Evolutionary conservation across 2,797 vertebrate genomes (phyloP).

Genomic region (Anguilla pacifica): DNA sequence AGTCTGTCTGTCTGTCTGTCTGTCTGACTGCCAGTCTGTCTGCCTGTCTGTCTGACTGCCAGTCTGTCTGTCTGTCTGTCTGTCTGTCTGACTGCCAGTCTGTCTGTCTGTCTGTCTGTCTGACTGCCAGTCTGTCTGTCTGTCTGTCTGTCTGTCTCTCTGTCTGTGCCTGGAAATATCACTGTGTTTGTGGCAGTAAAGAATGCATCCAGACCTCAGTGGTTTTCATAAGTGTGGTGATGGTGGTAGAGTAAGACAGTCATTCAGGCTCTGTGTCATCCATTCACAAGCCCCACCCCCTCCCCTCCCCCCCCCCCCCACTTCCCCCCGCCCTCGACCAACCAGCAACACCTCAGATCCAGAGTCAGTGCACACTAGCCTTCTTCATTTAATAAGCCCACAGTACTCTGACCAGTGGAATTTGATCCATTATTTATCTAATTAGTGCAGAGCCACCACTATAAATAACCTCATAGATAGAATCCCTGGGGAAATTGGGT

Average conservation of each 20-base stretch:
- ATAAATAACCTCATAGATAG: slow-evolving; percentile 42
- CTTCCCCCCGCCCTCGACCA: not conserved
- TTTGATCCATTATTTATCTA: slow-evolving; percentile 47
- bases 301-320: not conserved
- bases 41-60: too few species aligned
- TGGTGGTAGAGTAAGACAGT: too few species aligned
- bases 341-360: not conserved
- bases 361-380: not conserved
- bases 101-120: too few species aligned
- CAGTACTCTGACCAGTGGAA: slow-evolving; percentile 15
- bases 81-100: too few species aligned
- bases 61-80: too few species aligned
- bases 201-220: not conserved
- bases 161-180: not conserved
- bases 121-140: too few species aligned
- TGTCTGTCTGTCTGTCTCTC: slow-evolving; percentile 16
- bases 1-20: too few species aligned
- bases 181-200: not conserved
- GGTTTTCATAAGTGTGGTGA: too few species aligned
- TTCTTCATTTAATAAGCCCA: slow-evolving; percentile 8
- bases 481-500: slow-evolving; percentile 33
- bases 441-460: slow-evolving; percentile 39
- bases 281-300: not conserved
- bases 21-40: too few species aligned
- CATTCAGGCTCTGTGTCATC: not conserved